These are phyloP conservation scores for Knipowitschia caucasica DNA, from an alignment of 2,797 vertebrate genomes.

Conservation along the genomic window DNA sequence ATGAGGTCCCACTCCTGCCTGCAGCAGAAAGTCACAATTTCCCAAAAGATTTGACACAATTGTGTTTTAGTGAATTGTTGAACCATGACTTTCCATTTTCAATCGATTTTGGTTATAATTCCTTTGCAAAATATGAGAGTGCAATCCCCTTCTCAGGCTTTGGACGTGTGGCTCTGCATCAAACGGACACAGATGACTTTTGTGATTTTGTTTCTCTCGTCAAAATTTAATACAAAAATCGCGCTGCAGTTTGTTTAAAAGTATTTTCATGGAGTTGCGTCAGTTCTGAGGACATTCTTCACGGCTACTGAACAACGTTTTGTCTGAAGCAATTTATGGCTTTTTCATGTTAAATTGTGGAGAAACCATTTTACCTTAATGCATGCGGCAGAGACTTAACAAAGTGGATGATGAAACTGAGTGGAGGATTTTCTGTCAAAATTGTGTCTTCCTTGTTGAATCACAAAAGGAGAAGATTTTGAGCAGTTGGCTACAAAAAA, in stretches of 20 bases:
- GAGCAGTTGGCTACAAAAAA: background rate
- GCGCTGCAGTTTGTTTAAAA: background rate
- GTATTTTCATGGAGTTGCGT: background rate
- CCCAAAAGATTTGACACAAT: background rate
- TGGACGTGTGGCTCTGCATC: background rate
- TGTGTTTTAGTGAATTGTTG: background rate
- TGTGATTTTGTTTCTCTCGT: background rate
- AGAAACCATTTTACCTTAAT: constrained; percentile 3
- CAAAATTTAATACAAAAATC: background rate
- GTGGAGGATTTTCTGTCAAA: background rate
- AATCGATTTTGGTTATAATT: background rate
- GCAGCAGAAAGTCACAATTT: background rate
- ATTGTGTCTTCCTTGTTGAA: background rate
- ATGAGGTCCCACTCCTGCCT: too few species aligned
- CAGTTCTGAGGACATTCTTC: background rate
- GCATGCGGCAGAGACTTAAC: background rate
- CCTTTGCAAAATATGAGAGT: background rate
- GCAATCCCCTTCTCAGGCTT: background rate
- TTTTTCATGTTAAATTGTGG: background rate
- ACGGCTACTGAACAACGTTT: background rate
- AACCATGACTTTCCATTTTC: background rate
- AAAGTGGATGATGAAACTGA: background rate
- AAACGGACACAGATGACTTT: background rate
- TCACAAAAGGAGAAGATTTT: background rate
- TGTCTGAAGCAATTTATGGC: constrained; percentile 1